A percentile compares a stretch with the other conserved stretches of the same genome.
Conservation (phyloP, 2,888 invertebrate species). For the Hermodice carunculata region DNA sequence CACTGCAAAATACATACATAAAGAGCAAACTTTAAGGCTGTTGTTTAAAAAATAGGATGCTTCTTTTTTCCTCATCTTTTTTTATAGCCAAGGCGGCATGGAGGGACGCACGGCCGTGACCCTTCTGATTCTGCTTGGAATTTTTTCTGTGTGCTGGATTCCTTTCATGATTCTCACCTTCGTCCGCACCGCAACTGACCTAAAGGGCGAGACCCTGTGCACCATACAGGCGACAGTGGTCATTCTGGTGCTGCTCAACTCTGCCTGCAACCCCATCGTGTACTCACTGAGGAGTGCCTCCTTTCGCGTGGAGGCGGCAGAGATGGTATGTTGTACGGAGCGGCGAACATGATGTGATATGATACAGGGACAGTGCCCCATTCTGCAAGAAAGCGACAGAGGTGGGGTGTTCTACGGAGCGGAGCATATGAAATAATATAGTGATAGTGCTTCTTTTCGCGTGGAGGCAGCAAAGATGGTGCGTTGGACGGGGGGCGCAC, state of each 20-base stretch:
- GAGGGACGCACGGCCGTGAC: conserved; percentile 4
- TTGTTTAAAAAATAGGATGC: no score
- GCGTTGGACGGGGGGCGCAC: no score
- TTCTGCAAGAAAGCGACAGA: no score
- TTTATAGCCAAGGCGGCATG: no score
- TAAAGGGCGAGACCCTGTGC: neutral
- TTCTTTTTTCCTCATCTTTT: no score
- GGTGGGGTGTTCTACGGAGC: no score
- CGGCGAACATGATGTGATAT: no score
- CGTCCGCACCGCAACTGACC: neutral
- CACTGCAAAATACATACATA: no score
- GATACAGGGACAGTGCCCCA: no score
- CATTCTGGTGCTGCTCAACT: conserved; percentile 1
- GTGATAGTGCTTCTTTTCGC: neutral
- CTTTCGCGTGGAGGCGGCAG: conserved; percentile 1
- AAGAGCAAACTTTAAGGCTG: no score
- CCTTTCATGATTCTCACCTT: neutral
- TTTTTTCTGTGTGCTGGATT: conserved; percentile 4
- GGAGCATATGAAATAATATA: no score
- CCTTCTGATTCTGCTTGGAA: conserved; percentile 2
- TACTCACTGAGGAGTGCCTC: neutral
- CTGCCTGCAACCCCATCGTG: conserved; percentile 5
- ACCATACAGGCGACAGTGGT: neutral
- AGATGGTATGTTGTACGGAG: neutral
- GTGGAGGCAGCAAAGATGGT: neutral